Conservation (phyloP, 2,888 invertebrate genomes). For the Agriopis aurantiaria region DNA sequence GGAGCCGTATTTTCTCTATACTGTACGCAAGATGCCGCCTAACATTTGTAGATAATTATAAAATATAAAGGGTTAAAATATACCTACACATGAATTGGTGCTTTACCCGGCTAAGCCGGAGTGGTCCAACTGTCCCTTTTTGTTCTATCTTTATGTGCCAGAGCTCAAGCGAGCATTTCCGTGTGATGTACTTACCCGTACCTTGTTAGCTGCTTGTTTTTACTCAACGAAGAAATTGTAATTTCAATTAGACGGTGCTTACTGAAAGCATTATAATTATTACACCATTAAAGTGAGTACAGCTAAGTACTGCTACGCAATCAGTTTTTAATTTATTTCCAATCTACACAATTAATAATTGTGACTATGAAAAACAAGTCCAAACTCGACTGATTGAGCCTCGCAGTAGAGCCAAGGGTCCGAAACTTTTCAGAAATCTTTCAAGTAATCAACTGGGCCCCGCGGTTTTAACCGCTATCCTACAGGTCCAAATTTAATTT, state of each 20-base stretch:
- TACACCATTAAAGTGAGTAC: neutral
- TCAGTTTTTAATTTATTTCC: too few species aligned
- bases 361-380: too few species aligned
- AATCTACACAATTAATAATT: too few species aligned
- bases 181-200: neutral
- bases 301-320: neutral
- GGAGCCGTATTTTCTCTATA: too few species aligned
- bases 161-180: constrained; percentile 11
- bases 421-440: too few species aligned
- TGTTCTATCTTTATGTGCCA: constrained; percentile 47
- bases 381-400: too few species aligned
- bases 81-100: neutral
- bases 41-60: too few species aligned
- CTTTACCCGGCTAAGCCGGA: neutral
- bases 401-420: too few species aligned
- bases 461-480: too few species aligned
- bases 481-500: too few species aligned
- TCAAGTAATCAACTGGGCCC: too few species aligned
- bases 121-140: neutral
- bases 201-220: neutral
- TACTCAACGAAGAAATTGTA: neutral
- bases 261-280: constrained; percentile 2
- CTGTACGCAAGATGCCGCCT: too few species aligned
- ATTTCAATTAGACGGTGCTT: neutral
- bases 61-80: neutral